A percentile compares a stretch with the other conserved stretches of the same genome.
Conservation (phyloP, 2,113 vertebrate genomes). For the Neomonachus schauinslandi region DNA sequence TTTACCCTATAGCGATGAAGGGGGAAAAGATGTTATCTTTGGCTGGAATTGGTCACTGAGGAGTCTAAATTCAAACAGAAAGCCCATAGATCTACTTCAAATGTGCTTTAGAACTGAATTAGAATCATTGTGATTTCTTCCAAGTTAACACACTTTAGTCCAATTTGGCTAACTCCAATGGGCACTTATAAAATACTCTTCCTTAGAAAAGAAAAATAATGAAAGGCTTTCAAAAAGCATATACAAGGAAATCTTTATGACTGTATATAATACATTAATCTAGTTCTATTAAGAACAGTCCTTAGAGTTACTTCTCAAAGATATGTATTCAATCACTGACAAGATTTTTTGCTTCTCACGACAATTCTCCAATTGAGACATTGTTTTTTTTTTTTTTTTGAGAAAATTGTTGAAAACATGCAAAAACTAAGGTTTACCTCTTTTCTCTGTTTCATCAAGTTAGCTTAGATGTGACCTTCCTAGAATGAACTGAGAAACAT, state of each 20-base stretch:
- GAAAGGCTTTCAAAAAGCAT: conserved; percentile 60
- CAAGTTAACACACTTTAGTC: conserved; percentile 49
- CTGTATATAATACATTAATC: conserved; percentile 24
- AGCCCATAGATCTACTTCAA: conserved; percentile 47
- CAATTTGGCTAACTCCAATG: conserved; percentile 64
- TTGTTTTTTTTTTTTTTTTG: conserved; percentile 29
- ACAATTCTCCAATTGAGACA: conserved; percentile 45
- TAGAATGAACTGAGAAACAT: neutral
- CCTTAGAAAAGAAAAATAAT: conserved; percentile 50
- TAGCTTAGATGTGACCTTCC: neutral
- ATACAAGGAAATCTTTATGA: conserved; percentile 52
- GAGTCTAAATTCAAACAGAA: conserved; percentile 30
- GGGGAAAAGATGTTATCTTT: neutral
- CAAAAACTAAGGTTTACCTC: neutral
- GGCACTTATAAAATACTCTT: conserved; percentile 62
- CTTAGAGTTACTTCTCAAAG: conserved; percentile 44
- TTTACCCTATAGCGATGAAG: neutral
- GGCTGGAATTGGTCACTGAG: conserved; percentile 16
- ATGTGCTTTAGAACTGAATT: conserved; percentile 45
- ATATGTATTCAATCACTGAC: neutral
- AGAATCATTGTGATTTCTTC: conserved; percentile 52
- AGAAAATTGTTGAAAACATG: conserved; percentile 33
- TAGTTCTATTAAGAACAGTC: conserved; percentile 33
- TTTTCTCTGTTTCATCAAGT: conserved; percentile 8
- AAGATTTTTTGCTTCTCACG: conserved; percentile 52